Conservation (phyloP, 64 coral and sea anemone genomes). For the Montipora capricornis region DNA sequence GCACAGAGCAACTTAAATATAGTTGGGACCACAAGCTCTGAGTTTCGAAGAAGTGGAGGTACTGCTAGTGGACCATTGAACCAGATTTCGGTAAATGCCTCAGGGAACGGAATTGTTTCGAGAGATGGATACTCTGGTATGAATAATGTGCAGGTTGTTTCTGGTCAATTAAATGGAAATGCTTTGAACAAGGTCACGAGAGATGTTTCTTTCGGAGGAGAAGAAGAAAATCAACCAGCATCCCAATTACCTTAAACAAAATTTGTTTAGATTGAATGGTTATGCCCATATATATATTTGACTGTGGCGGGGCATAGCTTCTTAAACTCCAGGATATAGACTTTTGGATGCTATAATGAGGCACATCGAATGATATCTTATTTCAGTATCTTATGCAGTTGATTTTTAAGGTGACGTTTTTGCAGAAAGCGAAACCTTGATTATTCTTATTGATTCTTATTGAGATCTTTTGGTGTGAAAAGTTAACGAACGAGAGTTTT, state of each 20-base stretch:
- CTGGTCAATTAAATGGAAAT: background rate
- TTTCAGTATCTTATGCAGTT: no score
- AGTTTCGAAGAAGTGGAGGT: background rate
- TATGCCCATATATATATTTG: no score
- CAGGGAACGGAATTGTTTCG: background rate
- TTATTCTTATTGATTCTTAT: no score
- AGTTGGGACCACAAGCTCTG: background rate
- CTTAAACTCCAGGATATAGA: no score
- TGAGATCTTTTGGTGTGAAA: no score
- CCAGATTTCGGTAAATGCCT: background rate
- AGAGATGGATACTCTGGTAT: background rate
- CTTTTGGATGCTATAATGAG: no score
- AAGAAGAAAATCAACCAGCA: background rate
- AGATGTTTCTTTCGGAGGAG: background rate
- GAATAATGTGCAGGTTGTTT: background rate
- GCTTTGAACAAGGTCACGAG: background rate
- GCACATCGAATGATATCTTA: no score
- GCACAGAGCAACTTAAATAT: background rate
- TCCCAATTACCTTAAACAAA: background rate
- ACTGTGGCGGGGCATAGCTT: no score
- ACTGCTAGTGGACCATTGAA: background rate
- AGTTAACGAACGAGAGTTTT: no score
- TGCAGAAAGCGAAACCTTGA: no score
- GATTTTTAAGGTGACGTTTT: no score
- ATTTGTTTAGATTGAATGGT: background rate